Evolutionary conservation across 2,888 invertebrate species (phyloP).

Genomic region (Calameuta idolon): DNA sequence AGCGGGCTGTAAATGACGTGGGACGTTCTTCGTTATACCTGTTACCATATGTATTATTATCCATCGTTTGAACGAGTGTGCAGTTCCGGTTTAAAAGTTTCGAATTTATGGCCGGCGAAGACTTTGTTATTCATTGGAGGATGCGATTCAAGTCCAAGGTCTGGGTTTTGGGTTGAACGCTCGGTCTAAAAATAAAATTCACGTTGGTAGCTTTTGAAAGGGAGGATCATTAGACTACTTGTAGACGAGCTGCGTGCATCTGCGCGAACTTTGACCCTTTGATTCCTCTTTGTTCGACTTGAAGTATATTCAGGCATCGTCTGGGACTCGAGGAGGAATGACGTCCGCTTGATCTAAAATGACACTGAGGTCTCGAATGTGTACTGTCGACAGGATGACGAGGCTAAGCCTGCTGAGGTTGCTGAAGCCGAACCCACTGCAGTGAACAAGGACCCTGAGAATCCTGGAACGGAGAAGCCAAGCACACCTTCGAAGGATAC

Average conservation of each 20-base stretch:
- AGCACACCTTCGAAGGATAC: conserved; percentile 51
- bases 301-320: background rate
- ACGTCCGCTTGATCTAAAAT: background rate
- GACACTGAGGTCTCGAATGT: background rate
- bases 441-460: conserved; percentile 52
- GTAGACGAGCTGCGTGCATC: background rate
- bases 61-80: background rate
- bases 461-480: conserved; percentile 48
- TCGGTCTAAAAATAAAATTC: background rate
- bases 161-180: background rate
- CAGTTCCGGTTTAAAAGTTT: background rate
- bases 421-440: conserved; percentile 40
- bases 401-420: conserved; percentile 57
- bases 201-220: background rate
- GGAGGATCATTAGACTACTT: background rate
- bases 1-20: background rate
- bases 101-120: background rate
- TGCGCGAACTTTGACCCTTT: background rate
- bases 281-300: background rate
- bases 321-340: background rate
- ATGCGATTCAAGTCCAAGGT: background rate
- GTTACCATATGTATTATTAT: background rate
- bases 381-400: conserved; percentile 48
- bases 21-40: background rate
- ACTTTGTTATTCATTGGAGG: background rate